Evolutionary conservation across 2,113 vertebrate species (phyloP).

Genomic region (Chroicocephalus ridibundus): DNA sequence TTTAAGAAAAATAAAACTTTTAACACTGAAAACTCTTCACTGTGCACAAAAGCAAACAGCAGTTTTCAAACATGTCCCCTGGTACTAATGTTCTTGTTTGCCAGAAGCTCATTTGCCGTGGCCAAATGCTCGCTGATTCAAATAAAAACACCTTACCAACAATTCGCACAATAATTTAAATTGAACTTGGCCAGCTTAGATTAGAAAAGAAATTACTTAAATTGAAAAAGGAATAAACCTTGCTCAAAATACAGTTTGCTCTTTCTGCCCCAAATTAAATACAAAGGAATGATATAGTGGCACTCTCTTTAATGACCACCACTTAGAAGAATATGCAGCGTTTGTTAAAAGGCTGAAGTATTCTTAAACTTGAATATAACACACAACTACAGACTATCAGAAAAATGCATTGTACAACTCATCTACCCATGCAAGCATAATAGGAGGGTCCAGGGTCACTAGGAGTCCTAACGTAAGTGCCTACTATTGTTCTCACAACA

Average conservation of each 20-base stretch:
- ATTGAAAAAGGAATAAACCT: constrained; percentile 50
- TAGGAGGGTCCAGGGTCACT: neutral
- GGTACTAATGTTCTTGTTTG: constrained; percentile 19
- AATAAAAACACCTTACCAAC: constrained; percentile 55
- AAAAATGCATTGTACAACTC: neutral
- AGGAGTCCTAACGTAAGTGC: neutral
- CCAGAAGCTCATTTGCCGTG: constrained; percentile 24
- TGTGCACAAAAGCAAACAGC: neutral
- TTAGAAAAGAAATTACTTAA: constrained; percentile 56
- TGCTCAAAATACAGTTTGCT: constrained; percentile 14
- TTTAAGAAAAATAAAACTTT: neutral
- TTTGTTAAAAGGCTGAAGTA: constrained; percentile 9
- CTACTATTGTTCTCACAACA: neutral
- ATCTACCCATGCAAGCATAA: neutral
- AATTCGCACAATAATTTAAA: constrained; percentile 57
- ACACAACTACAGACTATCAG: neutral
- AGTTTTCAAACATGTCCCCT: constrained; percentile 34
- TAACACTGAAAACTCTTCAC: neutral
- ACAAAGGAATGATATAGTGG: constrained; percentile 2
- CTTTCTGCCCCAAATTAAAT: constrained; percentile 29
- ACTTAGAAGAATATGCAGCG: constrained; percentile 1
- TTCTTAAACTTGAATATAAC: constrained; percentile 9
- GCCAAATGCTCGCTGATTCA: constrained; percentile 60
- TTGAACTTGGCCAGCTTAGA: constrained; percentile 29
- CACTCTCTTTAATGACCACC: constrained; percentile 28